Evolutionary conservation across 2,113 vertebrate species (phyloP), one percentile per base, ranked within the genome.

Genomic region (Prolemur simus): DNA sequence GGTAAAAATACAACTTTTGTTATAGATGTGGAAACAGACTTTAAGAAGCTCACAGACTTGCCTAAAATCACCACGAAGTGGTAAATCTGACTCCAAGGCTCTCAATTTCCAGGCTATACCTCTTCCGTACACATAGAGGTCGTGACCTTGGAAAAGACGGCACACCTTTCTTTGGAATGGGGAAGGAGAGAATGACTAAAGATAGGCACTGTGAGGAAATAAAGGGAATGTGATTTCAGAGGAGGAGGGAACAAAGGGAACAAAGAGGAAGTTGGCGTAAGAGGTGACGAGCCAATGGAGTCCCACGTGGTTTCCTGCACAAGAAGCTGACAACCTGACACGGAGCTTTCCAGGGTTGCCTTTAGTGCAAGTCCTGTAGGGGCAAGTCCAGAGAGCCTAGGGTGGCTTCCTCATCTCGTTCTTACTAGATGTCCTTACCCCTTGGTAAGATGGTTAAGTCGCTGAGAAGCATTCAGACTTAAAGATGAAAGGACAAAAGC

Each of bases 341-440:
- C 1, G 1, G n/a, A 23, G 34, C 21, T 15, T 27, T 66, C 18
- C 49, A 13, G 1, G 21, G 29, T 2, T 15, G 25, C 10, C 6
- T 6, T 8, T 6, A 2, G 4, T 2, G 1, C 2, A 2, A 25
- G 23, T 9, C 5, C 39, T 47, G 1, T 12, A 3, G 9, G 14
- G 20, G 8, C 52, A 42, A 37, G 34, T 17, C 23, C 23, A 17
- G 3, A 49, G 20, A 47, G 2, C 1, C 0, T 1, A 9, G 2
- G 52, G 39, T 21, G 34, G 80, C 6, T 14, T 7, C 37, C 12
- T 47, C 13, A 8, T 25, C 54, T 52, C 8, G 7, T 25, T 92
- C 87, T 66, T 29, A 56, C 11, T 64, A 15, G 20, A 37, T 71
- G 3, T 49, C 32, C 15, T n/a, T 25, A 52, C 7, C 14, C 9